These are phyloP conservation scores for Lepidostoma basale DNA, from an alignment of 1,140 invertebrate species.

Conservation along the genomic window DNA sequence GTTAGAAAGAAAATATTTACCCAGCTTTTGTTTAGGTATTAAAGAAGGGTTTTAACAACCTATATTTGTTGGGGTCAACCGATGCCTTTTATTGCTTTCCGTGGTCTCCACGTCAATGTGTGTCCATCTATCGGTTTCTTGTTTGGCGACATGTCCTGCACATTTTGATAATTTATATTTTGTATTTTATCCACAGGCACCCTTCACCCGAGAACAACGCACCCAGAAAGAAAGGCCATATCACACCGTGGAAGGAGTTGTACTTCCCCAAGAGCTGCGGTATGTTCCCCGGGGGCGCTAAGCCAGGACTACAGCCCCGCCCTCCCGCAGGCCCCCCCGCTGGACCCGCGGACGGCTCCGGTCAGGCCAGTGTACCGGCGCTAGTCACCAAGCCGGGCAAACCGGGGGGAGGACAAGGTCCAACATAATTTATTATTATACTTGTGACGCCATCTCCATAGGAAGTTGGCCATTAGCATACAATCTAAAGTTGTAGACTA, in stretches of 20 bases:
- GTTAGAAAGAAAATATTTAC: too few relatives aligned
- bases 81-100: too few relatives aligned
- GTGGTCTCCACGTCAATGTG: too few relatives aligned
- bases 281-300: slow-evolving; percentile 51
- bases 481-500: not conserved
- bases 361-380: slow-evolving; percentile 30
- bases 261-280: slow-evolving; percentile 68
- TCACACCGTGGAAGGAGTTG: slow-evolving; percentile 65
- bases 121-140: too few relatives aligned
- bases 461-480: not conserved
- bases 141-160: too few relatives aligned
- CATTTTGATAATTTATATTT: too few relatives aligned
- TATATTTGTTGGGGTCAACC: too few relatives aligned
- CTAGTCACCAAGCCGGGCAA: slow-evolving; percentile 22
- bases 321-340: slow-evolving; percentile 2
- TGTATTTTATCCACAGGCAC: not conserved
- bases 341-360: slow-evolving; percentile 49
- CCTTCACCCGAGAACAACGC: slow-evolving; percentile 49
- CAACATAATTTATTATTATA: not conserved
- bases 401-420: too few relatives aligned
- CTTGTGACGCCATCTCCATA: not conserved
- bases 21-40: too few relatives aligned
- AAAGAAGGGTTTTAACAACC: too few relatives aligned
- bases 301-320: slow-evolving; percentile 34
- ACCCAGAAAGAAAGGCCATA: slow-evolving; percentile 60